Conservation (phyloP, 2,797 vertebrate genomes). For the Melanotaenia parkinsoni region DNA sequence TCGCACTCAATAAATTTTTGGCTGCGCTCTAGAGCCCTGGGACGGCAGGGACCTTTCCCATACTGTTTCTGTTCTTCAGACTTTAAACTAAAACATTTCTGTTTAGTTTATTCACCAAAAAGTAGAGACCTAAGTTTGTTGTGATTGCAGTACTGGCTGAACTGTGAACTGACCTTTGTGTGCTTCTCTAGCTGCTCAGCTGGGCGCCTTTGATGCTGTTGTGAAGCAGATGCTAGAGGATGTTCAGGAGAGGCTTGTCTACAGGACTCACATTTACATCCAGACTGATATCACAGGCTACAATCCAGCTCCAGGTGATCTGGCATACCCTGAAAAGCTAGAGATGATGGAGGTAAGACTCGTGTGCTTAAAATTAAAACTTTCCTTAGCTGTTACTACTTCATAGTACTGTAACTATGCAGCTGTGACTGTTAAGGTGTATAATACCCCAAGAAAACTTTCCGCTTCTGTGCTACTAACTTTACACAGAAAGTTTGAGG, state of each 20-base stretch:
- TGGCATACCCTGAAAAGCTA: constrained; percentile 97
- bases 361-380: not conserved
- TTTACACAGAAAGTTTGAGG: constrained; percentile 3
- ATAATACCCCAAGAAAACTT: not conserved
- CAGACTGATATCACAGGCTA: constrained; percentile 96
- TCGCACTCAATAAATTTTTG: too few species aligned
- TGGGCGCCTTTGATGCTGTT: constrained; percentile 92
- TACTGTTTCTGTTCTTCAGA: too few species aligned
- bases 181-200: constrained; percentile 83
- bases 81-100: too few species aligned
- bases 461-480: not conserved
- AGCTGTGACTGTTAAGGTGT: not conserved
- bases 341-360: constrained; percentile 96
- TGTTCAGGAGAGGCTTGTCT: constrained; percentile 96
- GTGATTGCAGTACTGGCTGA: constrained; percentile 3
- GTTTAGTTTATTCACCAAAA: too few species aligned
- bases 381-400: not conserved
- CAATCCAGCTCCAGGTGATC: constrained; percentile 94
- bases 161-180: constrained; percentile 35
- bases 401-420: not conserved
- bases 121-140: not conserved
- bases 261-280: constrained; percentile 98
- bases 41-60: too few species aligned
- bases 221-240: constrained; percentile 99
- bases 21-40: too few species aligned